Evolutionary conservation across 2,113 vertebrate species (phyloP).

Genomic region (Odontesthes bonariensis): DNA sequence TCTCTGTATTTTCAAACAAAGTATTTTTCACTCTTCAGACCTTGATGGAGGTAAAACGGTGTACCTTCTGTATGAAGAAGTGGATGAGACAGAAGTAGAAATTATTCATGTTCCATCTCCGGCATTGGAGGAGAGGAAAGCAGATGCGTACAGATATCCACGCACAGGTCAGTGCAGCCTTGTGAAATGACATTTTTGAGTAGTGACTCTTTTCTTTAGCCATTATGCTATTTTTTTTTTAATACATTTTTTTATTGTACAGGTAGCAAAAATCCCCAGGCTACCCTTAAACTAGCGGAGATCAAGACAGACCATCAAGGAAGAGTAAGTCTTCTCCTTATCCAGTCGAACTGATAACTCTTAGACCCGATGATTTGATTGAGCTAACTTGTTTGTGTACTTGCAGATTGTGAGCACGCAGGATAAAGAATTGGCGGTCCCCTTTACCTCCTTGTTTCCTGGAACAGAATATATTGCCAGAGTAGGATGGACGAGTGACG

Average conservation of each 20-base stretch:
- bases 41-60: constrained; percentile 87
- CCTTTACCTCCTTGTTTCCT: constrained; percentile 90
- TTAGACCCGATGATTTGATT: neutral
- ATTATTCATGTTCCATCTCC: constrained; percentile 96
- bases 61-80: constrained; percentile 93
- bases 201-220: neutral
- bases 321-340: constrained; percentile 79
- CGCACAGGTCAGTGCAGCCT: constrained; percentile 86
- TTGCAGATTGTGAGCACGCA: constrained; percentile 87
- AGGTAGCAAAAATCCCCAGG: constrained; percentile 98
- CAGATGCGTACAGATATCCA: constrained; percentile 95
- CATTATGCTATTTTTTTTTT: neutral
- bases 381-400: constrained; percentile 20
- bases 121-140: constrained; percentile 94
- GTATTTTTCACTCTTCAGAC: constrained; percentile 69
- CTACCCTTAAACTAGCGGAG: constrained; percentile 92
- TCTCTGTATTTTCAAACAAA: neutral
- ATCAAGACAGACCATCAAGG: constrained; percentile 90
- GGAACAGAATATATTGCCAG: constrained; percentile 93
- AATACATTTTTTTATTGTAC: constrained; percentile 14
- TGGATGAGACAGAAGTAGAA: constrained; percentile 96
- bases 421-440: constrained; percentile 92
- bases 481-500: constrained; percentile 95
- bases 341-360: neutral
- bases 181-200: neutral